Conservation (phyloP, 2,113 vertebrate genomes). For the Tragelaphus imberbis region DNA sequence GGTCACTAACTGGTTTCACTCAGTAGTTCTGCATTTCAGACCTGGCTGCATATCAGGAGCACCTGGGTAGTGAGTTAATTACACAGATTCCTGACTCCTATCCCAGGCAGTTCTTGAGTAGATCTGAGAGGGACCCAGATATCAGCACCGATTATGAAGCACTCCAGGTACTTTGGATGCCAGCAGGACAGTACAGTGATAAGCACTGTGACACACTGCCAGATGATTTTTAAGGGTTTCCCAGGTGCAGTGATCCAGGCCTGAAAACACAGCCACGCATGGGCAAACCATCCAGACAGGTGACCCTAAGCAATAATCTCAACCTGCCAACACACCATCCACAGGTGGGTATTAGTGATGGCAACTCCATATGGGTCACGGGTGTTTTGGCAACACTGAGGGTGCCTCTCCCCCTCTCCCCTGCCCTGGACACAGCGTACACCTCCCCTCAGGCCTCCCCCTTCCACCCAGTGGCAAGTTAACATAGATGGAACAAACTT, state of each 20-base stretch:
- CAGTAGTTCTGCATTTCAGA: neutral
- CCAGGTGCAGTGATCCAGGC: neutral
- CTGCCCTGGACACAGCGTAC: too few relatives aligned
- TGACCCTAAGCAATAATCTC: neutral
- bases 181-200: neutral
- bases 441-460: neutral
- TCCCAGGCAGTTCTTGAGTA: neutral
- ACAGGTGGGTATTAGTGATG: neutral
- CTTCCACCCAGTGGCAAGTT: neutral
- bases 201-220: neutral
- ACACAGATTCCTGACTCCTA: neutral
- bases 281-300: neutral
- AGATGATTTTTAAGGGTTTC: neutral
- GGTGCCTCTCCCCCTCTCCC: neutral
- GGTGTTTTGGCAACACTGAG: neutral
- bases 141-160: neutral
- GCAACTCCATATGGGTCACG: neutral
- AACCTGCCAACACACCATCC: neutral
- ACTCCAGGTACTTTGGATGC: neutral
- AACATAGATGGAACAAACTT: constrained; percentile 10
- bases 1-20: neutral
- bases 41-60: neutral
- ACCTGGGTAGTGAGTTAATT: neutral
- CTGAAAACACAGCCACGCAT: neutral
- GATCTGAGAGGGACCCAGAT: neutral